A percentile compares a stretch with the other conserved stretches of the same genome.
Conservation (phyloP, 2,888 invertebrate genomes). For the Brachyptera putata region DNA sequence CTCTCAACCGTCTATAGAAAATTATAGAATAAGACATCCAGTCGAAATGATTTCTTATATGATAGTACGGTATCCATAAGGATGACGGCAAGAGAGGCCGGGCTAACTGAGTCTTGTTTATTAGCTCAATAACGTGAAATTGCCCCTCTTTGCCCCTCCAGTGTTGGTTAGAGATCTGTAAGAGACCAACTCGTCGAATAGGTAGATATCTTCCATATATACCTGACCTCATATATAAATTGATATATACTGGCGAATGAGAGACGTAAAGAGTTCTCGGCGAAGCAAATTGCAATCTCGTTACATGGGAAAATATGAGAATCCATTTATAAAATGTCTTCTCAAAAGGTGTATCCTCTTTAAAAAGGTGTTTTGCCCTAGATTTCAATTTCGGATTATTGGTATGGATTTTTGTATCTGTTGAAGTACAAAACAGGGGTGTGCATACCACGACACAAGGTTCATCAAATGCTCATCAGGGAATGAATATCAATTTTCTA, state of each 20-base stretch:
- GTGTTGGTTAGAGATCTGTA: slow-evolving; percentile 3
- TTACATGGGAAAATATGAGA: slow-evolving; percentile 16
- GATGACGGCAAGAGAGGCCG: not conserved
- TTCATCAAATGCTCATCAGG: too few species aligned
- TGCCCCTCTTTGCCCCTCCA: slow-evolving; percentile 18
- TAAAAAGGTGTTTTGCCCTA: too few species aligned
- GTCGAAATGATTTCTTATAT: too few species aligned
- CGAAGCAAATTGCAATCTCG: slow-evolving; percentile 15
- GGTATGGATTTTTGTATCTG: too few species aligned
- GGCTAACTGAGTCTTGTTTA: slow-evolving; percentile 25
- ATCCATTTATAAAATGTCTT: not conserved
- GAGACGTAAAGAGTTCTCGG: slow-evolving; percentile 7
- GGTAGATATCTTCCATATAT: too few species aligned
- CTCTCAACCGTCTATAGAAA: too few species aligned
- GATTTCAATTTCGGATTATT: too few species aligned
- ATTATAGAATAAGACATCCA: too few species aligned
- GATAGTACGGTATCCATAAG: not conserved
- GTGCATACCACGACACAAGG: too few species aligned
- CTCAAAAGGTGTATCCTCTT: not conserved
- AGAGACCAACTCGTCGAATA: too few species aligned
- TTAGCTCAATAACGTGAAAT: slow-evolving; percentile 26
- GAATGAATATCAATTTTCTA: too few species aligned
- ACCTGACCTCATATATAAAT: slow-evolving; percentile 13
- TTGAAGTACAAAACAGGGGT: too few species aligned
- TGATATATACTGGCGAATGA: slow-evolving; percentile 2